Percentiles rank a stretch among this genome's conserved stretches.
Conservation (phyloP, 2,113 vertebrate species). For the Rhinopomastus cyanomelas region DNA sequence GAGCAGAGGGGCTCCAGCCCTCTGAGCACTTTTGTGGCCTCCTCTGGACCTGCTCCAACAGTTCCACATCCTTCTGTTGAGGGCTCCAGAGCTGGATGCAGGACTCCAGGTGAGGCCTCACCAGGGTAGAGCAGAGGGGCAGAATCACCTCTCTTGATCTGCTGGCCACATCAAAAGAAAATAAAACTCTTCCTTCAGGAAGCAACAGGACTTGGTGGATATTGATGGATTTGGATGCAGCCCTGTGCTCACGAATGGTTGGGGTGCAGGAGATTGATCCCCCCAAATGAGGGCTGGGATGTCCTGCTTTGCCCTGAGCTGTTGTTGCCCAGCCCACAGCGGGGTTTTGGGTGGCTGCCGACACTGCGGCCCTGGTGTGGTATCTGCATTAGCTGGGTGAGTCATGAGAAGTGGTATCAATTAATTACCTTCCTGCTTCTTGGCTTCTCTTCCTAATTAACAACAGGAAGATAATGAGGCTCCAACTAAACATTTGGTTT, state of each 20-base stretch:
- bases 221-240: rapidly evolving
- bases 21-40: too few relatives aligned
- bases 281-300: not conserved
- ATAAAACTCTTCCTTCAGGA: not conserved
- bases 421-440: slow-evolving; percentile 35
- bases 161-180: not conserved
- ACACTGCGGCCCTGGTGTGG: not conserved
- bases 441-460: slow-evolving; percentile 3
- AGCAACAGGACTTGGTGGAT: not conserved
- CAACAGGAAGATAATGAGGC: slow-evolving; percentile 6
- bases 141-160: too few relatives aligned
- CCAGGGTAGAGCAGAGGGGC: too few relatives aligned
- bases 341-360: not conserved
- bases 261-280: not conserved
- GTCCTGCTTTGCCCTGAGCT: not conserved
- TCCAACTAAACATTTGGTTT: slow-evolving; percentile 7
- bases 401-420: slow-evolving; percentile 15
- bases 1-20: too few relatives aligned
- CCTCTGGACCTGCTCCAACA: too few relatives aligned
- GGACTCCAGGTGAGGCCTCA: too few relatives aligned
- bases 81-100: too few relatives aligned
- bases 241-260: not conserved
- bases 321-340: rapidly evolving
- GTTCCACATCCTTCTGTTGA: too few relatives aligned
- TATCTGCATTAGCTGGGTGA: not conserved